Evolutionary conservation across 2,888 invertebrate genomes (phyloP).

Genomic region (Phaonia tiefii): DNA sequence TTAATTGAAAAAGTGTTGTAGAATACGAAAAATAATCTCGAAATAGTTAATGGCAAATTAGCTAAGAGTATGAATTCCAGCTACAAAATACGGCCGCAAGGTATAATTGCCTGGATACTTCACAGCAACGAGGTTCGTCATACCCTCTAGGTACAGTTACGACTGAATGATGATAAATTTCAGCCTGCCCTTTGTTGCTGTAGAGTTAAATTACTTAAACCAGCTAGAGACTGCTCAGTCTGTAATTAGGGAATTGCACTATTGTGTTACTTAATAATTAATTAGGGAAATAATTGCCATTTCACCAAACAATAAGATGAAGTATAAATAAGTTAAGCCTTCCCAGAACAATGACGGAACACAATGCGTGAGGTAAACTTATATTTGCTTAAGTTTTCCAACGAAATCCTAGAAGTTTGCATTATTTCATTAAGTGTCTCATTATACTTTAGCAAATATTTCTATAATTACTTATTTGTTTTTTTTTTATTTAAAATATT

Average conservation of each 20-base stretch:
- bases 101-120: too few relatives aligned
- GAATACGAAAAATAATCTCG: neutral
- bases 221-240: too few relatives aligned
- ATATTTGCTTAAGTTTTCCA: too few relatives aligned
- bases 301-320: neutral
- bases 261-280: neutral
- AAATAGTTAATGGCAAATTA: conserved; percentile 34
- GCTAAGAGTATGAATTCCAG: conserved; percentile 20
- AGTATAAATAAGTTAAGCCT: too few relatives aligned
- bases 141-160: neutral
- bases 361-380: too few relatives aligned
- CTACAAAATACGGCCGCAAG: neutral
- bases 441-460: too few relatives aligned
- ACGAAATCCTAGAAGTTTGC: too few relatives aligned
- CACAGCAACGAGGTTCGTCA: too few relatives aligned
- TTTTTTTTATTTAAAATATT: too few relatives aligned
- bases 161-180: neutral
- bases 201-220: neutral
- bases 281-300: conserved; percentile 1
- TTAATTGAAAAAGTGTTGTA: conserved; percentile 47
- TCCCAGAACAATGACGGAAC: too few relatives aligned
- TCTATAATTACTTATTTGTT: too few relatives aligned
- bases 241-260: neutral
- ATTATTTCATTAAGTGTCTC: too few relatives aligned
- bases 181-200: neutral